These are phyloP conservation scores for Lepidonotus clava DNA, from an alignment of 2,888 invertebrate genomes.

Conservation along the genomic window DNA sequence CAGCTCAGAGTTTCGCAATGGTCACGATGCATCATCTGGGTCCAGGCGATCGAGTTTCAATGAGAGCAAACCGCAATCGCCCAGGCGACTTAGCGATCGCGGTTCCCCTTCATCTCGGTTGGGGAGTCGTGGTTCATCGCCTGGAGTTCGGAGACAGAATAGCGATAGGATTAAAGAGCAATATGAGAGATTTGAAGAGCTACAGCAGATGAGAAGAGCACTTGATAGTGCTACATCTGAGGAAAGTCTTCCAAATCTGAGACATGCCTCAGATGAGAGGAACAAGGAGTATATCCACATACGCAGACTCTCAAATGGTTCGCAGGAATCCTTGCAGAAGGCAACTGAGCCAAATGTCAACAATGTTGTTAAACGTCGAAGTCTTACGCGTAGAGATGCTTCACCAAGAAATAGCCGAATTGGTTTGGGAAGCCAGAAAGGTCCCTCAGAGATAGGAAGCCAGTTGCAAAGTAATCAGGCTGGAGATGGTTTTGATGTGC, in stretches of 20 bases:
- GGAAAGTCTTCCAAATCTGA: constrained; percentile 53
- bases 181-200: constrained; percentile 57
- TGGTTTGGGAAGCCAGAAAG: not conserved
- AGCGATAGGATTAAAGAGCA: constrained; percentile 58
- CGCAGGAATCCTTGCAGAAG: not conserved
- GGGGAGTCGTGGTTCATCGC: constrained; percentile 34
- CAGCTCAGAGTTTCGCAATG: constrained; percentile 48
- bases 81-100: constrained; percentile 12
- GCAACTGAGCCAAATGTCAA: not conserved
- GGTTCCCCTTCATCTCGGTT: constrained; percentile 18
- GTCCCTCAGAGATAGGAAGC: not conserved
- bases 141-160: constrained; percentile 3
- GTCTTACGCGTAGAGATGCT: not conserved
- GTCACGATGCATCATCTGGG: constrained; percentile 33
- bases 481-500: constrained; percentile 3
- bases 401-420: not conserved
- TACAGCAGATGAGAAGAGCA: constrained; percentile 57
- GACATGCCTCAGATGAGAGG: constrained; percentile 16
- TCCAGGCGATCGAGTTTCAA: constrained; percentile 14
- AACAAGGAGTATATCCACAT: constrained; percentile 19
- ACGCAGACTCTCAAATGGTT: constrained; percentile 8
- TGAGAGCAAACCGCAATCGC: constrained; percentile 33
- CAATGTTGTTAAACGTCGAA: not conserved
- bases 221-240: constrained; percentile 59
- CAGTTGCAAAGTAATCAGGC: not conserved